These are phyloP conservation scores for Polymixis flavicincta DNA, from an alignment of 2,888 invertebrate species.

Conservation along the genomic window DNA sequence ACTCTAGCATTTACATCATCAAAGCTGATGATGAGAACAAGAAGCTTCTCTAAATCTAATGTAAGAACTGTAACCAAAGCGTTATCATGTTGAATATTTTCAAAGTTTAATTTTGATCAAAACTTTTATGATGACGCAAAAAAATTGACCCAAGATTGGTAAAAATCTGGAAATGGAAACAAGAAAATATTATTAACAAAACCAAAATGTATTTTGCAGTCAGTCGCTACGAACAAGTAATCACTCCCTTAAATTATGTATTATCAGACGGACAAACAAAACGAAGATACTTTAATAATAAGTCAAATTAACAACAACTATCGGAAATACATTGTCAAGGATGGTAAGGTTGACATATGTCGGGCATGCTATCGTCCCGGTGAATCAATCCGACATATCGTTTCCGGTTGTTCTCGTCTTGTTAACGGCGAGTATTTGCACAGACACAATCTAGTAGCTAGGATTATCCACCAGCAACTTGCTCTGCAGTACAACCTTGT, in stretches of 20 bases:
- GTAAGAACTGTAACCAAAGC: conserved; percentile 30
- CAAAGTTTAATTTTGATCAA: not conserved
- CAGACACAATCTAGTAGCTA: no score
- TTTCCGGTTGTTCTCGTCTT: no score
- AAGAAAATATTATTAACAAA: not conserved
- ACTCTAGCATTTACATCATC: not conserved
- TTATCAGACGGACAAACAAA: not conserved
- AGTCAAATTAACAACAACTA: not conserved
- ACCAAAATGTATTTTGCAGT: not conserved
- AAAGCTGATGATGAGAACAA: conserved; percentile 18
- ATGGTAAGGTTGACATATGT: no score
- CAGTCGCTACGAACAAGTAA: not conserved
- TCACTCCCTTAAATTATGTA: conserved; percentile 4
- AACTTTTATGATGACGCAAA: not conserved
- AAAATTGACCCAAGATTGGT: not conserved
- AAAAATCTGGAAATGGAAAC: not conserved
- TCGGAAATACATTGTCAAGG: no score
- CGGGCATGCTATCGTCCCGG: no score
- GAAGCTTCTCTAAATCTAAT: conserved; percentile 57
- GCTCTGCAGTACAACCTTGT: no score
- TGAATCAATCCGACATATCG: no score
- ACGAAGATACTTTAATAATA: not conserved
- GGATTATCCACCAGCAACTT: no score
- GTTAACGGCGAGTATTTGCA: no score
- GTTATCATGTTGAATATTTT: not conserved